These are phyloP conservation scores for Heterohyrax brucei DNA, from an alignment of 2,797 vertebrate species.

Conservation along the genomic window DNA sequence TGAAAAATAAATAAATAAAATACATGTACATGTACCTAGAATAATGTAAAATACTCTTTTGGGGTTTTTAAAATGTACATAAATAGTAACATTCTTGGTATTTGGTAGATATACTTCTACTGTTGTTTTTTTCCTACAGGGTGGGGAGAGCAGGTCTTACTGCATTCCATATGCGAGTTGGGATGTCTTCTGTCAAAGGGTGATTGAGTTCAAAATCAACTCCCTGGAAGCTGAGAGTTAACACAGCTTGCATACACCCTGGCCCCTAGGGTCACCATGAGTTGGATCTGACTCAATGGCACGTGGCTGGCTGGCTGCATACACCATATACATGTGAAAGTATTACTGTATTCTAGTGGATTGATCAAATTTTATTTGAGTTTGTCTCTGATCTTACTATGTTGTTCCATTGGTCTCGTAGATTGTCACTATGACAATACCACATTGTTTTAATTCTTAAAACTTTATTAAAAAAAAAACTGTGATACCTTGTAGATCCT, in stretches of 20 bases:
- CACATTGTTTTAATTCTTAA: slow-evolving; percentile 44
- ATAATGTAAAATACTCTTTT: slow-evolving; percentile 24
- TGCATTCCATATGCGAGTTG: no score
- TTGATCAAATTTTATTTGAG: not conserved
- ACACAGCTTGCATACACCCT: no score
- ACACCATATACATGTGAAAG: no score
- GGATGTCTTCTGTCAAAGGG: no score
- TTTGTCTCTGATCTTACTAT: slow-evolving; percentile 44
- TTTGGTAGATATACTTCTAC: not conserved
- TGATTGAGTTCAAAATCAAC: no score
- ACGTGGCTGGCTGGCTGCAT: no score
- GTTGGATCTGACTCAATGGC: no score
- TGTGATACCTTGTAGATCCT: not conserved
- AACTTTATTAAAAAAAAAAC: slow-evolving; percentile 24
- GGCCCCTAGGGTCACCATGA: no score
- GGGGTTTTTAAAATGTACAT: not conserved
- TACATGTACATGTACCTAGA: not conserved
- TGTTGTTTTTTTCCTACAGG: not conserved
- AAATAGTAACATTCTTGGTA: not conserved
- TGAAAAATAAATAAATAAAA: not conserved
- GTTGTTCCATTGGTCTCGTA: slow-evolving; percentile 24
- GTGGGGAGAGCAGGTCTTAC: no score
- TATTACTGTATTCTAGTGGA: not conserved
- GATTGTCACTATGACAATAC: not conserved
- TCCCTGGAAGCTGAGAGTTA: no score